These are phyloP conservation scores for Drosophila parthenogenetica DNA, from an alignment of 2,888 invertebrate genomes.

Conservation along the genomic window DNA sequence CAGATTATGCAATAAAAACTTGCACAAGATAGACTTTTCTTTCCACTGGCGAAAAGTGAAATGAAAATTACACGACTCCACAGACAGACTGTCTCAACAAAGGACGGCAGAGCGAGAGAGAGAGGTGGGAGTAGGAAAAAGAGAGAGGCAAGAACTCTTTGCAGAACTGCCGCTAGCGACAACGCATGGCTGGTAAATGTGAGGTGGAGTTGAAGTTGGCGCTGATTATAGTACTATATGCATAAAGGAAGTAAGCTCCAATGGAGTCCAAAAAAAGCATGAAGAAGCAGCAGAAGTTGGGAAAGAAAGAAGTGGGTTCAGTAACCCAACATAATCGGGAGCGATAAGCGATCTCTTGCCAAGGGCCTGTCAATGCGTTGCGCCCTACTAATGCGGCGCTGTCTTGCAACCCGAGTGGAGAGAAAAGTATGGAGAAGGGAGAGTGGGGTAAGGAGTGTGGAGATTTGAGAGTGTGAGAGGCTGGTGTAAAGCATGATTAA, in stretches of 20 bases:
- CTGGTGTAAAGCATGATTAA: constrained; percentile 78
- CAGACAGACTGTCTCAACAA: constrained; percentile 28
- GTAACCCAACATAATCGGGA: constrained; percentile 69
- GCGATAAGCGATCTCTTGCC: constrained; percentile 74
- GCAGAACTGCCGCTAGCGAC: constrained; percentile 48
- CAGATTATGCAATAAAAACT: constrained; percentile 74
- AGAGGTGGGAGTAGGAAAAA: not conserved
- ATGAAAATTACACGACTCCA: constrained; percentile 68
- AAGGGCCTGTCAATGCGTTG: constrained; percentile 73
- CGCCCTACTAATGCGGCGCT: constrained; percentile 70
- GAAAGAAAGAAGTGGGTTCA: constrained; percentile 52
- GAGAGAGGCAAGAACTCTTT: constrained; percentile 13
- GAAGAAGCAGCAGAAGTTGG: too few species aligned
- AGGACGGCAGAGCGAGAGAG: constrained; percentile 1
- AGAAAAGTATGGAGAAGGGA: too few species aligned
- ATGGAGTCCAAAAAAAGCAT: constrained; percentile 5
- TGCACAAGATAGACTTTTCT: constrained; percentile 35
- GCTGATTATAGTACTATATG: constrained; percentile 54
- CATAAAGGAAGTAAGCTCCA: constrained; percentile 44
- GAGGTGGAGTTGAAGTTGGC: constrained; percentile 21
- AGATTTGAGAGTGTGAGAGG: constrained; percentile 25
- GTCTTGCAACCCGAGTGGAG: constrained; percentile 23
- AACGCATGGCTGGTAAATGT: constrained; percentile 29
- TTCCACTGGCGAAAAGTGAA: constrained; percentile 67
- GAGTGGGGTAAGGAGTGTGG: constrained; percentile 7